Conservation (phyloP, 2,797 vertebrate species). For the Novumbra hubbsi region DNA sequence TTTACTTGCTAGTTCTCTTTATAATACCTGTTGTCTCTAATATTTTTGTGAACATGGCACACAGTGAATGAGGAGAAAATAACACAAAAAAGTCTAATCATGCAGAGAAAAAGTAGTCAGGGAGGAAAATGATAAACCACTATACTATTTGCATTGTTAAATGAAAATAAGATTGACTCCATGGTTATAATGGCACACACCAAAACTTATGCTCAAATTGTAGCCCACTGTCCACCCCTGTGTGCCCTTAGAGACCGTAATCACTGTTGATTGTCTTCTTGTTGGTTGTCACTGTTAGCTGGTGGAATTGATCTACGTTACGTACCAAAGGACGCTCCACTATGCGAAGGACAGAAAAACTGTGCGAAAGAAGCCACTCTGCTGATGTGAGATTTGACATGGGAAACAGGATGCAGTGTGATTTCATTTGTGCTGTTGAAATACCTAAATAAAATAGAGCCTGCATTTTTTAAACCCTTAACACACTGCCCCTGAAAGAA, state of each 20-base stretch:
- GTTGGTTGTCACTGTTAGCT: slow-evolving; percentile 74
- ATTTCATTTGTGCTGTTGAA: slow-evolving; percentile 58
- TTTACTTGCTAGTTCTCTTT: slow-evolving; percentile 17
- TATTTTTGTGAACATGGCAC: slow-evolving; percentile 49
- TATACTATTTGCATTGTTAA: not conserved
- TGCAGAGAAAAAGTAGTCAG: slow-evolving; percentile 56
- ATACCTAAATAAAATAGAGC: slow-evolving; percentile 66
- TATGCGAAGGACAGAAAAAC: slow-evolving; percentile 56
- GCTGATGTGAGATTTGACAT: slow-evolving; percentile 69
- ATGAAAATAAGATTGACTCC: slow-evolving; percentile 9
- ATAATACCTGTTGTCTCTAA: slow-evolving; percentile 52
- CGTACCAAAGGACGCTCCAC: slow-evolving; percentile 61
- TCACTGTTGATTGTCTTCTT: slow-evolving; percentile 70
- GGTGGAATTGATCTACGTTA: slow-evolving; percentile 70
- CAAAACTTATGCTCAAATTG: slow-evolving; percentile 44
- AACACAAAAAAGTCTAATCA: slow-evolving; percentile 43
- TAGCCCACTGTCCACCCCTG: slow-evolving; percentile 36
- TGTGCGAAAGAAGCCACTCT: slow-evolving; percentile 57
- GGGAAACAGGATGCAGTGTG: slow-evolving; percentile 59
- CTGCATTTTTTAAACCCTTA: slow-evolving; percentile 51
- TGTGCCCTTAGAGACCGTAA: slow-evolving; percentile 42
- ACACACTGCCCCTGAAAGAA: slow-evolving; percentile 43
- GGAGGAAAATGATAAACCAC: slow-evolving; percentile 40
- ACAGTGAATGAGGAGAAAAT: slow-evolving; percentile 18
- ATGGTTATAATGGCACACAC: slow-evolving; percentile 11